Conservation (phyloP, 2,888 invertebrate genomes). For the Trichopoda pennipes region DNA sequence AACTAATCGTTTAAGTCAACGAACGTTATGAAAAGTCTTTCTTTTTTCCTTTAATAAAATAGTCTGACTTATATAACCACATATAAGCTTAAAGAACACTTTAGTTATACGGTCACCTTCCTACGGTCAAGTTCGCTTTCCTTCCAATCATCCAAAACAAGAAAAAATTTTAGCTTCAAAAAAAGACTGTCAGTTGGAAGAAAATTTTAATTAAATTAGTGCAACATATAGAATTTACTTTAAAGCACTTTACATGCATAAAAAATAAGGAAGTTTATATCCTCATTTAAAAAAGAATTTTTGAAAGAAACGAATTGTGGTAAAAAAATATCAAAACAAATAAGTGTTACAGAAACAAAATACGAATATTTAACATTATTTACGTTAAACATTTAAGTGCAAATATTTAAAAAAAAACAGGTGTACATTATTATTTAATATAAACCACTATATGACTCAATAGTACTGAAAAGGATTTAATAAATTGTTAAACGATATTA, state of each 20-base stretch:
- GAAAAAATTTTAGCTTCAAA: neutral
- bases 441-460: conserved; percentile 16
- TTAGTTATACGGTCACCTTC: conserved; percentile 81
- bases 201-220: conserved; percentile 51
- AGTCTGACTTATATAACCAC: conserved; percentile 79
- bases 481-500: neutral
- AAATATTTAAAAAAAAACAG: conserved; percentile 44
- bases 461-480: conserved; percentile 49
- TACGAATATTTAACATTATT: conserved; percentile 35
- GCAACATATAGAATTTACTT: conserved; percentile 11
- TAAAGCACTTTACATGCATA: conserved; percentile 6
- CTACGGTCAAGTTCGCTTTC: conserved; percentile 80
- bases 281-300: conserved; percentile 26
- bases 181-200: conserved; percentile 27
- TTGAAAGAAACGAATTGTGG: conserved; percentile 6
- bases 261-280: conserved; percentile 40
- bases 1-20: conserved; percentile 32
- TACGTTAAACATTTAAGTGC: conserved; percentile 43
- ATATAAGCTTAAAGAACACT: conserved; percentile 78
- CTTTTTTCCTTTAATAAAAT: conserved; percentile 49
- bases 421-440: conserved; percentile 39
- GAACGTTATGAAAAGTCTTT: conserved; percentile 57
- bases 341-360: conserved; percentile 17
- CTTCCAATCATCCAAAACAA: conserved; percentile 67
- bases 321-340: conserved; percentile 1